Percentiles rank a stretch among this genome's conserved stretches.
phyloP scores from a whole-genome alignment of 1,140 invertebrate species.

The Hormaphis cornu region DNA sequence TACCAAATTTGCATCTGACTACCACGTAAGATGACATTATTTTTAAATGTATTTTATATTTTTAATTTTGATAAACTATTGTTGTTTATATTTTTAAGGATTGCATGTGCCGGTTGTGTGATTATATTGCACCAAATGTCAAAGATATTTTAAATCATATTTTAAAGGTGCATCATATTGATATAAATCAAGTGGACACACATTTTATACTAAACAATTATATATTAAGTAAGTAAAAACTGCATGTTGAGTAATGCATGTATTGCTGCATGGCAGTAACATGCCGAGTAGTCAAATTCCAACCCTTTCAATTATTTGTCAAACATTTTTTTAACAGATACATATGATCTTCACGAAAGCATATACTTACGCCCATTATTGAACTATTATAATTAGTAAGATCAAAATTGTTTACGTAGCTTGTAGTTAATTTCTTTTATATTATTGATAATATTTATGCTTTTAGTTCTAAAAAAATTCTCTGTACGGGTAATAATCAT shows the following conservation, averaged over 20 bases:
- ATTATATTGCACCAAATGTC: not conserved
- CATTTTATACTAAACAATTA: not conserved
- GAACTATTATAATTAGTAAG: conserved; percentile 23
- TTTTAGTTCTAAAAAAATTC: conserved; percentile 1
- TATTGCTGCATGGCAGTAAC: too few relatives aligned
- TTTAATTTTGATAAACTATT: not conserved
- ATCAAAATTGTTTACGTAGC: not conserved
- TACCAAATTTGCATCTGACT: conserved; percentile 13
- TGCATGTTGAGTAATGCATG: not conserved
- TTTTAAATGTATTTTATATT: not conserved
- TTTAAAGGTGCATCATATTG: not conserved
- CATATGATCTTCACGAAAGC: not conserved
- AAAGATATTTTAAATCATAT: not conserved
- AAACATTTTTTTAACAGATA: conserved; percentile 11
- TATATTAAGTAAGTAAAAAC: not conserved
- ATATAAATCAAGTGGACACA: not conserved
- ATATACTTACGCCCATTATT: not conserved
- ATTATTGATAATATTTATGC: not conserved
- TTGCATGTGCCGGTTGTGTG: not conserved
- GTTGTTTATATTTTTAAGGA: not conserved
- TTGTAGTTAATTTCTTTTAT: not conserved
- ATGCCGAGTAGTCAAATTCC: too few relatives aligned
- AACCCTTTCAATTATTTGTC: too few relatives aligned
- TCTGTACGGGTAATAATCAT: not conserved
- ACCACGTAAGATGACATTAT: not conserved